Percentiles rank a stretch among this genome's conserved stretches.
These are phyloP conservation scores for Epinotia demarniana DNA, from an alignment of 2,888 invertebrate genomes.

Conservation along the genomic window DNA sequence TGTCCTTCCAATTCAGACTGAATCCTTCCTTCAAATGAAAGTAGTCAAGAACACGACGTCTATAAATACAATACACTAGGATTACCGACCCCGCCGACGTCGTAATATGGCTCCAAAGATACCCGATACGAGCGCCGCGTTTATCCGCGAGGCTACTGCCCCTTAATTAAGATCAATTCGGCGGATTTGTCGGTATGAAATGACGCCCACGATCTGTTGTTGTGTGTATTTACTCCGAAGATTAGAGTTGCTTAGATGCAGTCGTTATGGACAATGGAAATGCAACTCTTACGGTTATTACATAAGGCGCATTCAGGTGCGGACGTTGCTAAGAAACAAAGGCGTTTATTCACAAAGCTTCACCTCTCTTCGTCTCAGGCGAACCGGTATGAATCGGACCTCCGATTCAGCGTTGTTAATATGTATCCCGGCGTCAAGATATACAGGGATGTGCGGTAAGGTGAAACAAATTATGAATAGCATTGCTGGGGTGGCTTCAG, in stretches of 20 bases:
- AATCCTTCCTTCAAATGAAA: slow-evolving; percentile 4
- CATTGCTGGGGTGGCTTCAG: slow-evolving; percentile 24
- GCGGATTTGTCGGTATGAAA: slow-evolving; percentile 35
- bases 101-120: slow-evolving; percentile 6
- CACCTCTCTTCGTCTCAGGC: not conserved
- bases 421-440: not conserved
- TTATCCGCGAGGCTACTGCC: slow-evolving; percentile 22
- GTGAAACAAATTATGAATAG: not conserved
- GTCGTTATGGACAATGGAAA: not conserved
- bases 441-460: not conserved
- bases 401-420: not conserved
- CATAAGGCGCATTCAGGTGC: slow-evolving; percentile 32
- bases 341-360: not conserved
- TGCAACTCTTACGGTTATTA: slow-evolving; percentile 22
- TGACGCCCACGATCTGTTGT: slow-evolving; percentile 36
- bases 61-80: slow-evolving; percentile 17
- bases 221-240: slow-evolving; percentile 34
- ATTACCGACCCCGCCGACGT: slow-evolving; percentile 9
- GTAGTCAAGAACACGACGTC: slow-evolving; percentile 11
- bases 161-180: slow-evolving; percentile 37
- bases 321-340: slow-evolving; percentile 16
- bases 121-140: slow-evolving; percentile 2
- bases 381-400: not conserved
- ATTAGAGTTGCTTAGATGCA: slow-evolving; percentile 31
- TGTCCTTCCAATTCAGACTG: not conserved